Evolutionary conservation across 1,140 invertebrate genomes (phyloP).

Genomic region (Leptinotarsa defecta): DNA sequence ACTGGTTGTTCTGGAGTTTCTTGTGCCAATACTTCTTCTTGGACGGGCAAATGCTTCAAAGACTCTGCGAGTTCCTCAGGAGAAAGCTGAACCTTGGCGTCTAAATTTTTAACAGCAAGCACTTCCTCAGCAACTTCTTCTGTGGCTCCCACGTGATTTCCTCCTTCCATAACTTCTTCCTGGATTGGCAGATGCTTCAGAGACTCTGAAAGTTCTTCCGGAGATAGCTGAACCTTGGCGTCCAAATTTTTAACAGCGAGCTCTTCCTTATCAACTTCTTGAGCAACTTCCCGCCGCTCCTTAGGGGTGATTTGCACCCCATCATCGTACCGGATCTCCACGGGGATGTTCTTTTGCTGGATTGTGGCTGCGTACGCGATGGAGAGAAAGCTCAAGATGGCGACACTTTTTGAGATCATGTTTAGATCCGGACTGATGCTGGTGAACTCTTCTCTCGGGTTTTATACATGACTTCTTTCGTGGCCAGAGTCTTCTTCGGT

Average conservation of each 20-base stretch:
- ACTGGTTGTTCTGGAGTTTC: background rate
- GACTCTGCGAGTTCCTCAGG: background rate
- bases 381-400: conserved; percentile 22
- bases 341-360: conserved; percentile 48
- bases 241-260: conserved; percentile 44
- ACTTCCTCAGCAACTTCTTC: conserved; percentile 10
- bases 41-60: background rate
- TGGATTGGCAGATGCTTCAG: conserved; percentile 36
- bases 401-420: conserved; percentile 30
- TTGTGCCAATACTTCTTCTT: background rate
- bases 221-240: conserved; percentile 48
- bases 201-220: conserved; percentile 39
- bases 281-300: conserved; percentile 15
- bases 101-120: background rate
- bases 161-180: conserved; percentile 23
- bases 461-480: conserved; percentile 39
- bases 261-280: background rate
- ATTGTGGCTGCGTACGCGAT: conserved; percentile 30
- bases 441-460: conserved; percentile 44
- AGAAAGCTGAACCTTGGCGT: background rate
- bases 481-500: background rate
- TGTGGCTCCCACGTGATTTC: background rate
- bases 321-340: conserved; percentile 51
- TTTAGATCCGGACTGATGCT: conserved; percentile 40
- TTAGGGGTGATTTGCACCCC: conserved; percentile 34